phyloP scores from a whole-genome alignment of 2,888 invertebrate genomes.

The Phengaris arion region DNA sequence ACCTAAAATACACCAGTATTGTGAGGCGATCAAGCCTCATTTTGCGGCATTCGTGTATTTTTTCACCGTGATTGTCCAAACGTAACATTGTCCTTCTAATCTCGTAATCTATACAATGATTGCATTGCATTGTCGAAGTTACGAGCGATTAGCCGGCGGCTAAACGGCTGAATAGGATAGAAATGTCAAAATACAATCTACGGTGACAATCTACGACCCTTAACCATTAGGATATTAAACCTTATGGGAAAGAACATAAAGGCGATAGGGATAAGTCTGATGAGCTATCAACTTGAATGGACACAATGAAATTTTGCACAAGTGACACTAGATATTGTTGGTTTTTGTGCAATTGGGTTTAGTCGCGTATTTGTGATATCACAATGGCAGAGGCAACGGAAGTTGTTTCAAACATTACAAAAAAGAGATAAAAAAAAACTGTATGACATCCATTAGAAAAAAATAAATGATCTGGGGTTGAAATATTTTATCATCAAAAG shows the following conservation, averaged over 20 bases:
- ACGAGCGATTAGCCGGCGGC: slow-evolving; percentile 68
- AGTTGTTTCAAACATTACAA: slow-evolving; percentile 9
- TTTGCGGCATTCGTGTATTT: slow-evolving; percentile 43
- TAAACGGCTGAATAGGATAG: slow-evolving; percentile 71
- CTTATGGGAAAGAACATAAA: background rate
- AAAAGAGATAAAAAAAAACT: background rate
- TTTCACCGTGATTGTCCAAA: background rate
- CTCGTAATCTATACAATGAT: slow-evolving; percentile 32
- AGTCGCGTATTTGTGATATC: background rate
- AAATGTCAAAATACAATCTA: slow-evolving; percentile 77
- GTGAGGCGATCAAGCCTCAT: slow-evolving; percentile 33
- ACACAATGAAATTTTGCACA: slow-evolving; percentile 53
- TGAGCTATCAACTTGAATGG: slow-evolving; percentile 7
- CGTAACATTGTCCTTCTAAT: slow-evolving; percentile 7
- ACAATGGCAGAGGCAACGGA: slow-evolving; percentile 18
- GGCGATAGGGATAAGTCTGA: background rate
- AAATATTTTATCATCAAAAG: too few relatives aligned
- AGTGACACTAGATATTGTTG: slow-evolving; percentile 72
- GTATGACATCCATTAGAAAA: too few relatives aligned
- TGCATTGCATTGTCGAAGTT: slow-evolving; percentile 43
- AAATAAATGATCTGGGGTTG: too few relatives aligned
- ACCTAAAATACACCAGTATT: background rate
- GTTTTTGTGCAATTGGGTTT: slow-evolving; percentile 26
- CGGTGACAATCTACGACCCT: slow-evolving; percentile 54
- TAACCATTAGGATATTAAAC: background rate